Evolutionary conservation across 1,140 invertebrate species (phyloP).

Genomic region (Rhopalosiphum maidis): DNA sequence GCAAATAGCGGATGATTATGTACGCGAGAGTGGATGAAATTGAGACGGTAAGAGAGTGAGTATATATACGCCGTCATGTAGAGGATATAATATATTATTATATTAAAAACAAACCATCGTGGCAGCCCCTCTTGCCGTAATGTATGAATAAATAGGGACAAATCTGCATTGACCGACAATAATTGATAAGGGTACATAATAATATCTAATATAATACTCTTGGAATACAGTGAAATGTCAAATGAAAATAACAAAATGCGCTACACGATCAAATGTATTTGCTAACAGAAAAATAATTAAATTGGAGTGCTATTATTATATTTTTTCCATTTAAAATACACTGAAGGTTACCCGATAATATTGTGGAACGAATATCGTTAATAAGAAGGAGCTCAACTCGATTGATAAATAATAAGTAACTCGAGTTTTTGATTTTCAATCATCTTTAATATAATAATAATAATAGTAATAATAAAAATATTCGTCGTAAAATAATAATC

Average conservation of each 20-base stretch:
- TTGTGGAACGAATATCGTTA: neutral
- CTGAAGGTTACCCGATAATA: neutral
- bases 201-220: neutral
- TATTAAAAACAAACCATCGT: constrained; percentile 26
- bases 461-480: neutral
- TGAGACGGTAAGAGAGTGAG: neutral
- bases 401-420: neutral
- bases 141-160: constrained; percentile 13
- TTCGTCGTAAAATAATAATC: neutral
- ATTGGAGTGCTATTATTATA: neutral
- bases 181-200: constrained; percentile 43
- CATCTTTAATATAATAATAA: neutral
- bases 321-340: neutral
- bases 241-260: neutral
- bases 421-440: neutral
- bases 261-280: neutral
- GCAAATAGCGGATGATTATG: constrained; percentile 34
- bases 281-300: neutral
- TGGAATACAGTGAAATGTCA: neutral
- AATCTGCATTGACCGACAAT: constrained; percentile 37
- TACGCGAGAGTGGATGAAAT: constrained; percentile 10
- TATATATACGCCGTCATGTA: neutral
- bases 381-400: neutral
- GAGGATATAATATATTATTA: neutral
- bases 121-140: neutral